Conservation (phyloP, 2,888 invertebrate genomes). For the Andrena bucephala region DNA sequence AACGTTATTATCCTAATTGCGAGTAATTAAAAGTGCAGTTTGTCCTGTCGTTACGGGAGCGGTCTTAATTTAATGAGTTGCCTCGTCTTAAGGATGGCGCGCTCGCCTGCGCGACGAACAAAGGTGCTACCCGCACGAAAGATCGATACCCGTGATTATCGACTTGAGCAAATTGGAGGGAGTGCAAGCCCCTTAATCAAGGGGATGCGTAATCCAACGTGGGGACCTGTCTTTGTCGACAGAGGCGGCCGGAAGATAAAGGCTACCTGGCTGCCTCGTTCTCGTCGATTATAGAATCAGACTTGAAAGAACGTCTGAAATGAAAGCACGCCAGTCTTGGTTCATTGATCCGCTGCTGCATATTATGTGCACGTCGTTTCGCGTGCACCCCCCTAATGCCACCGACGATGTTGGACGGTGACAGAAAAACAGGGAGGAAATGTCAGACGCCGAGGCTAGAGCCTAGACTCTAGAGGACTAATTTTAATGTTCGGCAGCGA, state of each 20-base stretch:
- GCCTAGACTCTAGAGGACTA: not conserved
- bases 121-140: conserved; percentile 48
- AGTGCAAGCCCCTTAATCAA: conserved; percentile 54
- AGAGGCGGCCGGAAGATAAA: conserved; percentile 29
- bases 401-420: not conserved
- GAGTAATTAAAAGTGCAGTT: conserved; percentile 48
- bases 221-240: conserved; percentile 15
- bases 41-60: conserved; percentile 27
- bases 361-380: conserved; percentile 2
- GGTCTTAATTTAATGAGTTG: conserved; percentile 47
- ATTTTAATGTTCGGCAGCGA: not conserved
- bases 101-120: conserved; percentile 27
- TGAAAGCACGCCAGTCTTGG: conserved; percentile 18
- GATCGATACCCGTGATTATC: conserved; percentile 63
- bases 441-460: not conserved
- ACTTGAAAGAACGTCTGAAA: conserved; percentile 27
- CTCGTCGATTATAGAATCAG: conserved; percentile 47
- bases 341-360: conserved; percentile 43
- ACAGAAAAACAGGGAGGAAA: not conserved
- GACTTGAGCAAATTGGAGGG: conserved; percentile 59
- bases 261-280: conserved; percentile 1
- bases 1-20: conserved; percentile 20
- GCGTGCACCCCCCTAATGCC: not conserved
- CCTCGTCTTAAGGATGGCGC: conserved; percentile 43
- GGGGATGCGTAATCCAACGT: conserved; percentile 50